phyloP scores from a whole-genome alignment of 2,888 invertebrate genomes.

The Autographa pulchrina region DNA sequence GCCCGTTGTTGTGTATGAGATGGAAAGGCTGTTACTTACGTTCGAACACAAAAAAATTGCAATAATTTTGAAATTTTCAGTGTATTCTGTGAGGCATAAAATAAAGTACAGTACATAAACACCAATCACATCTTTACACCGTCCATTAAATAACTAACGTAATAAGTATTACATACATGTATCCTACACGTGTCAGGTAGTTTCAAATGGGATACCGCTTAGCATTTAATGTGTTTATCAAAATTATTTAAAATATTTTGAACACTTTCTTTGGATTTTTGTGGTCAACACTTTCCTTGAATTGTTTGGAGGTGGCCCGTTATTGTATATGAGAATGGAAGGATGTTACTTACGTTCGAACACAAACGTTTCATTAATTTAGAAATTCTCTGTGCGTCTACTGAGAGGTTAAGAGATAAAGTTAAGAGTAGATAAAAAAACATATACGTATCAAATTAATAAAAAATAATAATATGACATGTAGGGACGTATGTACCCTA shows the following conservation, averaged over 20 bases:
- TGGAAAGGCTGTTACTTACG: neutral
- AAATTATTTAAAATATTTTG: slow-evolving; percentile 24
- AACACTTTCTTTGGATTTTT: neutral
- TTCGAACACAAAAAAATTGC: too few relatives aligned
- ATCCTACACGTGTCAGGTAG: slow-evolving; percentile 54
- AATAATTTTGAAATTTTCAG: too few relatives aligned
- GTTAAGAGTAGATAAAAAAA: too few relatives aligned
- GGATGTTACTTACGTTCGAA: neutral
- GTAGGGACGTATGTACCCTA: too few relatives aligned
- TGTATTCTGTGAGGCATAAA: too few relatives aligned
- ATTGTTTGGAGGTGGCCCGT: neutral
- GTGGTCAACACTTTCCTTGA: neutral
- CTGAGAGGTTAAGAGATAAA: too few relatives aligned
- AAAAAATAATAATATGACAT: too few relatives aligned
- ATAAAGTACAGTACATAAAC: too few relatives aligned
- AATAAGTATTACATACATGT: slow-evolving; percentile 52
- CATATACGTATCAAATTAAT: too few relatives aligned
- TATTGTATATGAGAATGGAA: neutral
- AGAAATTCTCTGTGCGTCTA: too few relatives aligned
- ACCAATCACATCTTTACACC: slow-evolving; percentile 57
- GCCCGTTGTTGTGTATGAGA: neutral
- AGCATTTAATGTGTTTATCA: slow-evolving; percentile 21
- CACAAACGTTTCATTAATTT: too few relatives aligned
- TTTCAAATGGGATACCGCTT: slow-evolving; percentile 39
- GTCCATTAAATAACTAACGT: slow-evolving; percentile 57